Evolutionary conservation across 2,113 vertebrate species (phyloP), one percentile per base, ranked within the genome.

Genomic region (Bagarius yarrelli): DNA sequence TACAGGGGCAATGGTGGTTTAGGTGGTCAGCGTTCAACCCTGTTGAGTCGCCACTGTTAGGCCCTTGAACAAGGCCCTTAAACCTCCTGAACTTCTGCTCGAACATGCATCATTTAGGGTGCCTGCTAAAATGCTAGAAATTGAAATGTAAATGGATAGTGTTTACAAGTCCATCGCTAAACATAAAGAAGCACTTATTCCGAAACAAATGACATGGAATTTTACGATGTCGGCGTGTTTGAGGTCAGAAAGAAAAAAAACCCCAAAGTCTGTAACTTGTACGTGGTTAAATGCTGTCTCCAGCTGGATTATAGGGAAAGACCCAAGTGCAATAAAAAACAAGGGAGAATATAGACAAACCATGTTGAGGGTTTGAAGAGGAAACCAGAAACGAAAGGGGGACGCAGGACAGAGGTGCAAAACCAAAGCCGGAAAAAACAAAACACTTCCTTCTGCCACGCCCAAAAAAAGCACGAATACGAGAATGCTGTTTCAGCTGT

Each of bases 141-240:
- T n/a, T n/a, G n/a, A n/a, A n/a, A n/a, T 6, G 6, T 3, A 40
- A 40, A 40, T 2, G 16, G 15, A 25, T 19, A 12, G 44, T 50
- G 67, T 72, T 72, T 72, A 72, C 27, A 72, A 6, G 25, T 27
- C 44, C 16, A 27, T 27, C 4, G 8, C 44, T 52, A 18, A 50
- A 72, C 70, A 72, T 44, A 25, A 53, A 72, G 16, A 32, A 30
- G 18, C 70, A 44, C 55, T 59, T n/a, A 2, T 27, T 59, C 59
- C 44, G 11, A 59, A 57, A 60, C 73, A 76, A 76, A 76, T 25
- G 56, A 57, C 53, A 60, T 60, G 57, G 4, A 76, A 60, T 76
- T 44, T 76, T 44, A 76, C 36, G 9, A 21, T 0, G 53, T 70
- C 34, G 9, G 63, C 36, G 55, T 59, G 18, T 60, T 60, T 71